phyloP scores from a whole-genome alignment of 2,113 vertebrate genomes.

The Rhizomys pruinosus region DNA sequence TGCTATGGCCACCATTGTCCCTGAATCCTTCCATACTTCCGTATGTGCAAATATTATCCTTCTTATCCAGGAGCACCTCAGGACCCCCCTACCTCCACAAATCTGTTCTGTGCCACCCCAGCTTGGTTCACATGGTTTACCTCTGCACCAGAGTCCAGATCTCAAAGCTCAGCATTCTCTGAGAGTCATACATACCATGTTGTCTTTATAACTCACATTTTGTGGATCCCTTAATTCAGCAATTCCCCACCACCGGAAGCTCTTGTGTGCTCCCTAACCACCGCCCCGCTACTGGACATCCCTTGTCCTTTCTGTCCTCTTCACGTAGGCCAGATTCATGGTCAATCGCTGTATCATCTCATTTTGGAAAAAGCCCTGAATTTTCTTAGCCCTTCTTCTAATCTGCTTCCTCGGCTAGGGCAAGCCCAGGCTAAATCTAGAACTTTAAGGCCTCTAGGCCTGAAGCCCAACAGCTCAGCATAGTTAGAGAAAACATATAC shows the following conservation, averaged over 20 bases:
- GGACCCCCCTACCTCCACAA: neutral
- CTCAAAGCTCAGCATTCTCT: neutral
- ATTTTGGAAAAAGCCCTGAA: neutral
- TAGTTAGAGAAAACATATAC: neutral
- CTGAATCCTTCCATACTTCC: neutral
- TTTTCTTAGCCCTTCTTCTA: neutral
- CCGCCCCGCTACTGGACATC: neutral
- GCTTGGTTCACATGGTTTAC: neutral
- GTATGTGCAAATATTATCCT: neutral
- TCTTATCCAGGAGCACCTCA: neutral
- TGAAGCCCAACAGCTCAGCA: neutral
- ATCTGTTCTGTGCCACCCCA: neutral
- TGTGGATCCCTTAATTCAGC: neutral
- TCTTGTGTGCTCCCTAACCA: neutral
- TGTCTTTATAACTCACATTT: neutral
- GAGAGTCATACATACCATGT: neutral
- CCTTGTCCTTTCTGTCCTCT: neutral
- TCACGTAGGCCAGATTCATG: neutral
- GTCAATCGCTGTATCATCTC: neutral
- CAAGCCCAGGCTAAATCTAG: neutral
- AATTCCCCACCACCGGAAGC: neutral
- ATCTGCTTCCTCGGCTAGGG: neutral
- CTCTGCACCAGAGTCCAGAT: neutral
- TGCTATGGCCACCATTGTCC: neutral
- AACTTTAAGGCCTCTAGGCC: neutral